These are phyloP conservation scores for Galerucella pusilla DNA, from an alignment of 2,888 invertebrate species.

Conservation along the genomic window DNA sequence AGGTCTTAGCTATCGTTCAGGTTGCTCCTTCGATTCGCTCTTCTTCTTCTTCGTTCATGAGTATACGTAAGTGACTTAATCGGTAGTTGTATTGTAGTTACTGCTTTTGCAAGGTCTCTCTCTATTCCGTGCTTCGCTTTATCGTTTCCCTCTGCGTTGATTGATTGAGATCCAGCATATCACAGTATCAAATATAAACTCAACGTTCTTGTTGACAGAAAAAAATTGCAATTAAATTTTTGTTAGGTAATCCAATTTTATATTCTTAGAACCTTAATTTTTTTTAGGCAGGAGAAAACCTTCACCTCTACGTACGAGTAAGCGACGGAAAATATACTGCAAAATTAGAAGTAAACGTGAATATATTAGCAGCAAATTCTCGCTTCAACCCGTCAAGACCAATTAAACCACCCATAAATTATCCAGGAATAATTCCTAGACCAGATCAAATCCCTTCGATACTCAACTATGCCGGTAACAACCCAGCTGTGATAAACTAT, in stretches of 20 bases:
- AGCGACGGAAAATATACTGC: conserved; percentile 74
- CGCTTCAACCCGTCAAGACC: conserved; percentile 42
- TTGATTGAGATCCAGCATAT: no score
- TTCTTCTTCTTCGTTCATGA: no score
- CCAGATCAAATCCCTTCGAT: conserved; percentile 52
- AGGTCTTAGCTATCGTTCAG: no score
- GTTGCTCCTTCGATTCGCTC: no score
- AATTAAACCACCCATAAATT: conserved; percentile 50
- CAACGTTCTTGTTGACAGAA: no score
- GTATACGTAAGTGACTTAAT: no score
- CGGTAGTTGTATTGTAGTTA: no score
- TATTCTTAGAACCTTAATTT: not conserved
- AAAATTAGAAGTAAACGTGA: conserved; percentile 76
- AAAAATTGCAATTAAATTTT: no score
- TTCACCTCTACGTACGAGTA: conserved; percentile 76
- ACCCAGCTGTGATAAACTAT: conserved; percentile 54
- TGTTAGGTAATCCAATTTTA: not conserved
- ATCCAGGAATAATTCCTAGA: conserved; percentile 49
- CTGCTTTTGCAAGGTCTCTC: no score
- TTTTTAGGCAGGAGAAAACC: conserved; percentile 73
- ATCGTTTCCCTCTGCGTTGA: no score
- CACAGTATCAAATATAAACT: no score
- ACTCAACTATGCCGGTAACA: conserved; percentile 47
- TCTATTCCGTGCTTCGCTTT: no score
- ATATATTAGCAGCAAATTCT: conserved; percentile 66